These are phyloP conservation scores for Melipona bicolor DNA, from an alignment of 2,888 invertebrate genomes.

Conservation along the genomic window DNA sequence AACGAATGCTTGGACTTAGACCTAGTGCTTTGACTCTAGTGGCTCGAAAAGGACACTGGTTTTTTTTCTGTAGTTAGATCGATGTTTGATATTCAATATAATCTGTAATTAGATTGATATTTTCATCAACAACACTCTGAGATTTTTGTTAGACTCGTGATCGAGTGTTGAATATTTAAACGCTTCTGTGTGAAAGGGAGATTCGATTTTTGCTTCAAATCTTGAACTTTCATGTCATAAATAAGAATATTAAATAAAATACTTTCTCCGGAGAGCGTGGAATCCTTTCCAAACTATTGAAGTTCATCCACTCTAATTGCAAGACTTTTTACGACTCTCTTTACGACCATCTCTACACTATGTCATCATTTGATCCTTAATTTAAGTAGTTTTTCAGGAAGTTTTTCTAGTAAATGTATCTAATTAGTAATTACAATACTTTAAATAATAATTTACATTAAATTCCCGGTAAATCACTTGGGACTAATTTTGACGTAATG, in stretches of 20 bases:
- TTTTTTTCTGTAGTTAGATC: neutral
- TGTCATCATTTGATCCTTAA: neutral
- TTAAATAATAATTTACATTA: too few relatives aligned
- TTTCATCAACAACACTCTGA: neutral
- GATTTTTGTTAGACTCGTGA: neutral
- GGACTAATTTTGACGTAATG: neutral
- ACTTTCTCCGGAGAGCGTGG: neutral
- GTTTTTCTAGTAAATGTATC: neutral
- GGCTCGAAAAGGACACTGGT: neutral
- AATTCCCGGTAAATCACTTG: neutral
- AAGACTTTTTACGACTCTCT: neutral
- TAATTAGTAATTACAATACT: neutral
- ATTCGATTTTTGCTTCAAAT: neutral
- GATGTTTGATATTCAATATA: neutral
- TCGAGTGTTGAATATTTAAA: neutral
- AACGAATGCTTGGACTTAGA: constrained; percentile 6
- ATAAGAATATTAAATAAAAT: neutral
- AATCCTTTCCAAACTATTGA: neutral
- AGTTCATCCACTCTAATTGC: neutral
- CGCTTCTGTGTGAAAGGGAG: neutral
- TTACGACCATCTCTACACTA: neutral
- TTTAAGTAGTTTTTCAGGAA: neutral
- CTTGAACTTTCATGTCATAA: neutral
- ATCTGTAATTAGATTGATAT: neutral
- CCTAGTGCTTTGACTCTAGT: neutral